phyloP scores from a whole-genome alignment of 1,140 invertebrate genomes.

The Thaumatotibia leucotreta region DNA sequence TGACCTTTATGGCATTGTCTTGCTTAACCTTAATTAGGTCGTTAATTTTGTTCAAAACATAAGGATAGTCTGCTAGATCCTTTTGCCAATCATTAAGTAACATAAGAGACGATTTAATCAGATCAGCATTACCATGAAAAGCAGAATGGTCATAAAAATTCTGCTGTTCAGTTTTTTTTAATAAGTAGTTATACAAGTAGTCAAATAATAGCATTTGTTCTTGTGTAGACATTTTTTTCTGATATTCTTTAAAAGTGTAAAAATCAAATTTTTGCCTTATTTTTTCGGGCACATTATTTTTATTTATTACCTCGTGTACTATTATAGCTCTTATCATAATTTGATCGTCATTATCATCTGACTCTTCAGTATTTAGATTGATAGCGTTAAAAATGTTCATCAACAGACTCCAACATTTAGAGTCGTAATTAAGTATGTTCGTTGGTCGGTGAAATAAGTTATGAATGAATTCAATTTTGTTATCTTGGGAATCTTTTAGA shows the following conservation, averaged over 20 bases:
- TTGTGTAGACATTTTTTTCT: constrained; percentile 30
- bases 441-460: constrained; percentile 1
- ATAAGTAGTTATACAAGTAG: constrained; percentile 32
- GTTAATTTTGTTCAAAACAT: constrained; percentile 35
- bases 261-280: constrained; percentile 43
- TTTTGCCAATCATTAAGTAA: constrained; percentile 48
- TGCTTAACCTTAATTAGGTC: constrained; percentile 33
- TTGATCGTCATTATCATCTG: constrained; percentile 33
- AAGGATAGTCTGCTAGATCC: constrained; percentile 31
- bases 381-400: constrained; percentile 46
- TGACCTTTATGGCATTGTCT: constrained; percentile 27
- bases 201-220: constrained; percentile 41
- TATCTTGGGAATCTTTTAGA: constrained; percentile 36
- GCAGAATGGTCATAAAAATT: constrained; percentile 25
- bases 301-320: constrained; percentile 35
- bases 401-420: constrained; percentile 43
- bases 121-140: constrained; percentile 18
- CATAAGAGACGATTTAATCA: constrained; percentile 26
- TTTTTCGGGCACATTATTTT: constrained; percentile 37
- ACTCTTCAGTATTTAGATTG: constrained; percentile 39
- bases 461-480: neutral
- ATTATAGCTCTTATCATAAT: constrained; percentile 34
- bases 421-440: constrained; percentile 27
- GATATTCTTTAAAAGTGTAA: constrained; percentile 31
- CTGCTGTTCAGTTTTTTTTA: constrained; percentile 23